Evolutionary conservation across 1,140 invertebrate genomes (phyloP).

Genomic region (Pemphigus obesinymphae): DNA sequence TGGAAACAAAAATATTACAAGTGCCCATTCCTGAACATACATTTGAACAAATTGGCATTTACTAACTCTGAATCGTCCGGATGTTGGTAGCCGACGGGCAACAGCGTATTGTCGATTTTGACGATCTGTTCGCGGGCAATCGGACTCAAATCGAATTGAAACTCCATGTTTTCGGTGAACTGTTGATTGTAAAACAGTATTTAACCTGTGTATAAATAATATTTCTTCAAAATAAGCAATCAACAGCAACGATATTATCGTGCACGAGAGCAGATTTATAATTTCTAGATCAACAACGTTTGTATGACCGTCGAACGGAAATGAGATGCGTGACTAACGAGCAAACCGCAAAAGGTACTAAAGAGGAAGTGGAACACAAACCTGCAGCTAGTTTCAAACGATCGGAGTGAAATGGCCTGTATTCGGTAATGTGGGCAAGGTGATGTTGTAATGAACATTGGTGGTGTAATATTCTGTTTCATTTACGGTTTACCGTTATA

Average conservation of each 20-base stretch:
- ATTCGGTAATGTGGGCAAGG: not conserved
- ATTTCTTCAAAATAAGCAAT: too few relatives aligned
- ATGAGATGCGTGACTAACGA: not conserved
- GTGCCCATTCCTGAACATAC: too few relatives aligned
- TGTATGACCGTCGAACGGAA: not conserved
- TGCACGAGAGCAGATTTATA: not conserved
- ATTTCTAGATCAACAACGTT: not conserved
- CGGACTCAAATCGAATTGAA: conserved; percentile 1
- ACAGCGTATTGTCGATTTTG: conserved; percentile 23
- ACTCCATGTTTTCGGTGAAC: not conserved
- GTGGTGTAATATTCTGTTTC: too few relatives aligned
- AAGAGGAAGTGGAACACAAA: not conserved
- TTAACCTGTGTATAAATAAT: too few relatives aligned
- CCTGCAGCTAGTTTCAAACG: not conserved
- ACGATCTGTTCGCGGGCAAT: conserved; percentile 7
- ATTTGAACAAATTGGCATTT: conserved; percentile 41
- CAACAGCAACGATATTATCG: not conserved
- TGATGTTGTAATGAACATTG: not conserved
- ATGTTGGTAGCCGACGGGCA: not conserved
- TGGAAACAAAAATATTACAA: too few relatives aligned
- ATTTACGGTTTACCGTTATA: conserved; percentile 16
- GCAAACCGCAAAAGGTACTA: too few relatives aligned
- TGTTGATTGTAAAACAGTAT: too few relatives aligned
- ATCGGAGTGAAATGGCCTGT: not conserved
- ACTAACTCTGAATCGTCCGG: not conserved